phyloP scores from a whole-genome alignment of 1,140 invertebrate species.

The Ceratosolen solmsi region DNA sequence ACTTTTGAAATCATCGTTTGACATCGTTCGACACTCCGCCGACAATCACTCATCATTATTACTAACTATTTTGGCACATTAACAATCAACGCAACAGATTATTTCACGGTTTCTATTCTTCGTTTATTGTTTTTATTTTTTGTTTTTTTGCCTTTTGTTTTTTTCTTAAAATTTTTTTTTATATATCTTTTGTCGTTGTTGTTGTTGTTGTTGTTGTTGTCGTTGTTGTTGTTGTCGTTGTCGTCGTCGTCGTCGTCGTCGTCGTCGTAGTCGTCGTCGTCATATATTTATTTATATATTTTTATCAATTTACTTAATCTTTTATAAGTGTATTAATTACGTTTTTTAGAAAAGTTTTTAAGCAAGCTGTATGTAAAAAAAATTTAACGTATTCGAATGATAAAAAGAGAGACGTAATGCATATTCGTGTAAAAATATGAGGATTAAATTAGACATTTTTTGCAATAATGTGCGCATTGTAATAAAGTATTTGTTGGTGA shows the following conservation, averaged over 20 bases:
- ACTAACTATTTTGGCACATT: slow-evolving; percentile 49
- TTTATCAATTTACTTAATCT: not conserved
- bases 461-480: slow-evolving; percentile 33
- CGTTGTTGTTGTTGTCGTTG: too few relatives aligned
- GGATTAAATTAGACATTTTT: slow-evolving; percentile 4
- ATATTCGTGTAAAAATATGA: too few relatives aligned
- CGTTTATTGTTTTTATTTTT: too few relatives aligned
- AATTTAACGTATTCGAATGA: too few relatives aligned
- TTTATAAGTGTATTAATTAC: not conserved
- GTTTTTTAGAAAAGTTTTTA: slow-evolving; percentile 46
- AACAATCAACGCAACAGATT: slow-evolving; percentile 45
- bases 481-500: not conserved
- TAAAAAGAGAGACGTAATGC: too few relatives aligned
- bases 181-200: too few relatives aligned
- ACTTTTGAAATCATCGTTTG: not conserved
- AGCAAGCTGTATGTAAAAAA: slow-evolving; percentile 35
- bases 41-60: slow-evolving; percentile 25
- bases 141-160: too few relatives aligned
- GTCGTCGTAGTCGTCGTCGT: slow-evolving; percentile 13
- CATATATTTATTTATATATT: slow-evolving; percentile 33
- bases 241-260: too few relatives aligned
- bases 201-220: too few relatives aligned
- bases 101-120: too few relatives aligned
- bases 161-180: too few relatives aligned
- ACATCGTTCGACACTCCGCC: not conserved